Conservation (phyloP, 2,888 invertebrate genomes). For the Leptinotarsa peninsularis region DNA sequence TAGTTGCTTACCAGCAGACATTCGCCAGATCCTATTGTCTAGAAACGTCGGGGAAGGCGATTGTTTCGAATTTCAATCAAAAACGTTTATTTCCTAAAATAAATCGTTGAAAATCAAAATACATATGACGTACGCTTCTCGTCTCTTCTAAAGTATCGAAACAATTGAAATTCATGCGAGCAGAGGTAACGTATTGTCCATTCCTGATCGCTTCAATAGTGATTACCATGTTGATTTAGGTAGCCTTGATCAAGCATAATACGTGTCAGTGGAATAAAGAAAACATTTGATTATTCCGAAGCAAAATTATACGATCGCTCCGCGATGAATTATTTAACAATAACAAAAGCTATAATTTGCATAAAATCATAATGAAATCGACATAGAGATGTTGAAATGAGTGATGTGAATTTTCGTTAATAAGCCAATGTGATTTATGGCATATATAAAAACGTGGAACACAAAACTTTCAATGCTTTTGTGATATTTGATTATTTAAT, state of each 20-base stretch:
- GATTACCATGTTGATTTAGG: not conserved
- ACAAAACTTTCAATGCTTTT: too few relatives aligned
- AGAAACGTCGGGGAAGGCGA: too few relatives aligned
- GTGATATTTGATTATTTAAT: too few relatives aligned
- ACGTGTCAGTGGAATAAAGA: slow-evolving; percentile 14
- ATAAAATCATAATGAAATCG: slow-evolving; percentile 21
- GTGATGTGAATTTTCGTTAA: not conserved
- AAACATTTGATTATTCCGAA: slow-evolving; percentile 10
- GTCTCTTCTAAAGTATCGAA: not conserved
- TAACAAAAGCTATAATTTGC: slow-evolving; percentile 24
- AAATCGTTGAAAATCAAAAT: not conserved
- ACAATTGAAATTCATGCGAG: not conserved
- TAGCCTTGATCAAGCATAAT: slow-evolving; percentile 4
- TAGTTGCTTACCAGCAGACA: too few relatives aligned
- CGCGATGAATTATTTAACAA: slow-evolving; percentile 10
- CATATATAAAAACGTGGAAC: too few relatives aligned
- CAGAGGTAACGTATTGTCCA: not conserved
- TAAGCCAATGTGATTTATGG: slow-evolving; percentile 3
- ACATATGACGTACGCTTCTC: not conserved
- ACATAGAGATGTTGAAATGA: not conserved
- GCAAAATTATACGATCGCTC: slow-evolving; percentile 9
- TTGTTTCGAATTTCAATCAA: not conserved
- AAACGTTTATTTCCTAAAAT: not conserved
- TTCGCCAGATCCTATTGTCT: too few relatives aligned
- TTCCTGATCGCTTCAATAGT: not conserved